Evolutionary conservation across 2,888 invertebrate species (phyloP).

Genomic region (Furcula furcula): DNA sequence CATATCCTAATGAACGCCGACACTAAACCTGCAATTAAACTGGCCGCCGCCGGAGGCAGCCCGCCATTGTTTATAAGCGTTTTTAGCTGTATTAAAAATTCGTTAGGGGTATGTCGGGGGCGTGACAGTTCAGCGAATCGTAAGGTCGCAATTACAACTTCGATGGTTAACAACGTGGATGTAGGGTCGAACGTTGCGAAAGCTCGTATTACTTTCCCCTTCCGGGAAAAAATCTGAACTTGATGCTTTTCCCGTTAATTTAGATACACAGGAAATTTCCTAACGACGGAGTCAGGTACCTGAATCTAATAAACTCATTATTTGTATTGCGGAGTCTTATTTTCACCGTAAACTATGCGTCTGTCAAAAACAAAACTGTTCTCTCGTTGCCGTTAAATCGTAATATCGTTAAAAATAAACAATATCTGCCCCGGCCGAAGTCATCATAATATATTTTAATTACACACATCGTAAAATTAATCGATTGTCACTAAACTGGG

Average conservation of each 20-base stretch:
- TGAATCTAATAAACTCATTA: slow-evolving; percentile 49
- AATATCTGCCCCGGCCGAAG: slow-evolving; percentile 11
- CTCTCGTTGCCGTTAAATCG: not conserved
- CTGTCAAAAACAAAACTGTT: not conserved
- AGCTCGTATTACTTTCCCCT: slow-evolving; percentile 55
- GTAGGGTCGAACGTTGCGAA: slow-evolving; percentile 41
- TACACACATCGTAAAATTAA: slow-evolving; percentile 71
- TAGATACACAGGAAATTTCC: slow-evolving; percentile 44
- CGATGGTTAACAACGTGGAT: slow-evolving; percentile 49
- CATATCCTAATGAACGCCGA: slow-evolving; percentile 75
- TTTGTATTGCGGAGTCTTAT: slow-evolving; percentile 28
- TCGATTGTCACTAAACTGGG: slow-evolving; percentile 59
- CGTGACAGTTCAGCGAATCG: slow-evolving; percentile 63
- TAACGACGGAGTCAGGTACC: slow-evolving; percentile 50
- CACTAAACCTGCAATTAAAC: slow-evolving; percentile 75
- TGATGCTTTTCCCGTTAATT: slow-evolving; percentile 56
- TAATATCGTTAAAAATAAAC: slow-evolving; percentile 10
- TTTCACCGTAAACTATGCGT: not conserved
- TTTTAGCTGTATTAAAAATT: slow-evolving; percentile 67
- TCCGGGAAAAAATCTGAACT: slow-evolving; percentile 50
- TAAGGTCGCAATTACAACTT: slow-evolving; percentile 69
- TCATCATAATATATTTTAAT: slow-evolving; percentile 46
- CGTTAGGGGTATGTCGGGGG: slow-evolving; percentile 55
- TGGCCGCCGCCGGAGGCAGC: slow-evolving; percentile 48
- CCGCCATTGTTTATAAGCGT: slow-evolving; percentile 60